Percentiles rank a stretch among this genome's conserved stretches.
phyloP scores from a whole-genome alignment of 2,797 vertebrate species.

The Eleutherodactylus coqui region DNA sequence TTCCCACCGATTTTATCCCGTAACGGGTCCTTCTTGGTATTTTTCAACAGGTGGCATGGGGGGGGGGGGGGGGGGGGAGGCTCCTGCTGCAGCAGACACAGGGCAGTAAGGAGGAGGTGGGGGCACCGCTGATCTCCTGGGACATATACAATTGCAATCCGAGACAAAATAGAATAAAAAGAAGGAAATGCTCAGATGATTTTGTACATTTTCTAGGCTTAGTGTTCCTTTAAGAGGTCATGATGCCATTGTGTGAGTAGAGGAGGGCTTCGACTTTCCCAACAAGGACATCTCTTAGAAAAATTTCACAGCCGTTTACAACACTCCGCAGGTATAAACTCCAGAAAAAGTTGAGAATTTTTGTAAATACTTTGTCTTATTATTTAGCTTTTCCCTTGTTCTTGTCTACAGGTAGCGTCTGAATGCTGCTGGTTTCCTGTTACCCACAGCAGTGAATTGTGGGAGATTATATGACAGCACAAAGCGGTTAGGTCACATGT shows the following conservation, averaged over 20 bases:
- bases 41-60: too few relatives aligned
- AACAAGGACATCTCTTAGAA: background rate
- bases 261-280: background rate
- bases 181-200: background rate
- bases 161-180: background rate
- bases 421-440: background rate
- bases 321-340: background rate
- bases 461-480: background rate
- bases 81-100: background rate
- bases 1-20: too few relatives aligned
- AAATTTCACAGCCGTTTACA: background rate
- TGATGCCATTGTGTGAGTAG: constrained; percentile 10
- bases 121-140: background rate
- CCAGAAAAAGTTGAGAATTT: background rate
- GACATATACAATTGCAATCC: background rate
- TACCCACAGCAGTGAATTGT: background rate
- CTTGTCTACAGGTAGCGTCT: background rate
- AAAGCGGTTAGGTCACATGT: background rate
- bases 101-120: background rate
- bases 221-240: background rate
- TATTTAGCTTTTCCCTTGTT: background rate
- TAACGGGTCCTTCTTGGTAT: too few relatives aligned
- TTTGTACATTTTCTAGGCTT: background rate
- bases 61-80: background rate
- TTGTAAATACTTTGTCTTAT: background rate